phyloP scores from a whole-genome alignment of 2,797 vertebrate species.

The Melopsittacus undulatus region DNA sequence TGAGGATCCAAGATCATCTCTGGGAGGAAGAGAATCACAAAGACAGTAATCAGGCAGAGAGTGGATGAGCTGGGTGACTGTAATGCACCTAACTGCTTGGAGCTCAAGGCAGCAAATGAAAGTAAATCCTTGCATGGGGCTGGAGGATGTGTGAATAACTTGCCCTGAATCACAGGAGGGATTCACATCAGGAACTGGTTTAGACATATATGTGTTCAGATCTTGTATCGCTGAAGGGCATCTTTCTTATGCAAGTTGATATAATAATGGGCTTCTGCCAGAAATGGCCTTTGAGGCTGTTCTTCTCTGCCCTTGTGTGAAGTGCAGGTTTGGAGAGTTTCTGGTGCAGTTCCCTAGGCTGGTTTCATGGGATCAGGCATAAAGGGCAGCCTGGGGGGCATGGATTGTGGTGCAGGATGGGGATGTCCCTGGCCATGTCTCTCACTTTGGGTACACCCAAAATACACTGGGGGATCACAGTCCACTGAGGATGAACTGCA shows the following conservation, averaged over 20 bases:
- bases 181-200: not conserved
- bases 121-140: not conserved
- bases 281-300: not conserved
- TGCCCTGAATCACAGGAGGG: not conserved
- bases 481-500: not conserved
- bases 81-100: not conserved
- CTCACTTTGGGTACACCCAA: not conserved
- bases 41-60: not conserved
- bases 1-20: not conserved
- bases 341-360: not conserved
- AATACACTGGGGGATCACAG: not conserved
- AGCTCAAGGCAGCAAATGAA: not conserved
- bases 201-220: not conserved
- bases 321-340: not conserved
- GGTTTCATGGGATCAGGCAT: not conserved
- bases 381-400: not conserved
- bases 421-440: not conserved
- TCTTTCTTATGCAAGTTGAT: not conserved
- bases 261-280: not conserved
- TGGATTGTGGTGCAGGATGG: fast-evolving
- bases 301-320: not conserved
- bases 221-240: not conserved
- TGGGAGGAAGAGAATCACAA: not conserved
- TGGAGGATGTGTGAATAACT: not conserved
- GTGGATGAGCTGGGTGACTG: not conserved